Evolutionary conservation across 2,888 invertebrate genomes (phyloP), one percentile per base, ranked within the genome.

Genomic region (Phalera bucephala): DNA sequence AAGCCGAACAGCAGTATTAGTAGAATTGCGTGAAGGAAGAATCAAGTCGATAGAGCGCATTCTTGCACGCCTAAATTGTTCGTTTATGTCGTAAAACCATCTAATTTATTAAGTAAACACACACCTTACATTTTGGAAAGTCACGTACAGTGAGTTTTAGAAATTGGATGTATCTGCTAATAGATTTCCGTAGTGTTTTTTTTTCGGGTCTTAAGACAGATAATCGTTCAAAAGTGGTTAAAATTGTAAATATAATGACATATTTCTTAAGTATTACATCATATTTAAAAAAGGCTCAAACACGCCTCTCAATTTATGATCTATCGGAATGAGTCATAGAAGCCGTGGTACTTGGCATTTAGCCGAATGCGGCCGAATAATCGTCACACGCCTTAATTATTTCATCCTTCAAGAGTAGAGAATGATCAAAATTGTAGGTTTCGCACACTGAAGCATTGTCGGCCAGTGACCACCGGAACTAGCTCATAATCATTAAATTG

Each of bases 401-500:
- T 62, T 52, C 40, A 63, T 56, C 58, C 63, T 66, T 53, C 47
- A 50, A 48, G 47, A 51, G 48, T 36, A 41, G 33, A 31, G 40
- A 34, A 55, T 40, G 51, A 40, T 45, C 35, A 50, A 52, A 63
- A 64, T 64, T 54, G 55, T 58, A 63, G 57, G 65, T 66, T 71
- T 68, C 60, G 70, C 67, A 59, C 56, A 67, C 49, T 54, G 43
- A 51, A 52, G 64, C 48, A 52, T 63, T 52, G 41, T 38, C 48
- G 59, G 58, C 50, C 61, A 53, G 50, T 72, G 75, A 65, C 72
- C 72, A 67, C 78, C 80, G 83, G 83, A 85, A 85, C 74, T 78
- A 66, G 68, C 72, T 81, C 72, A 79, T 83, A 82, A 80, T 70
- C 72, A 79, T 79, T 75, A 81, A 83, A 80, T 82, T 81, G 79